phyloP scores from a whole-genome alignment of 2,888 invertebrate genomes.

The Ditula angustiorana region DNA sequence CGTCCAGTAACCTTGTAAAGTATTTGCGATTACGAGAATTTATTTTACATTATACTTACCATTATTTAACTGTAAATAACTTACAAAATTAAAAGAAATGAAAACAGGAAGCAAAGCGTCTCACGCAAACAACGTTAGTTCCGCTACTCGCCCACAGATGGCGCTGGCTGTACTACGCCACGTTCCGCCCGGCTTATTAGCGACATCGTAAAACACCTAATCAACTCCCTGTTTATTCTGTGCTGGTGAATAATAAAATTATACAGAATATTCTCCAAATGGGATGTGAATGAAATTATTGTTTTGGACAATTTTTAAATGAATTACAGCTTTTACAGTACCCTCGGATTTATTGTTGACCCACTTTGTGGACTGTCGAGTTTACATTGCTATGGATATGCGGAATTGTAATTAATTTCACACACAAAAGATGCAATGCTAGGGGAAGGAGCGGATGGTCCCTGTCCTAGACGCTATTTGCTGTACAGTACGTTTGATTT shows the following conservation, averaged over 20 bases:
- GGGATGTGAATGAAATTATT: not conserved
- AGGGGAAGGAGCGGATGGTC: too few species aligned
- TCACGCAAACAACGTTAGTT: conserved; percentile 7
- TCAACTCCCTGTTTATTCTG: conserved; percentile 18
- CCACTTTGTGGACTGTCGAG: not conserved
- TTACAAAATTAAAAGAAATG: not conserved
- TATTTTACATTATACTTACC: too few species aligned
- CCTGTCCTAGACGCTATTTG: too few species aligned
- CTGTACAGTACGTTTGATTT: too few species aligned
- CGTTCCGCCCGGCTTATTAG: conserved; percentile 19
- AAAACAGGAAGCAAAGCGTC: not conserved
- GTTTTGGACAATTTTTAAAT: conserved; percentile 9
- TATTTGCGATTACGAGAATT: too few species aligned
- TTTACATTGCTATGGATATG: not conserved
- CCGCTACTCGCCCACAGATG: conserved; percentile 34
- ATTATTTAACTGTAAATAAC: too few species aligned
- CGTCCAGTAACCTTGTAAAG: too few species aligned
- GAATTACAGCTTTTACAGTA: not conserved
- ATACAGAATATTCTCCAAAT: conserved; percentile 3
- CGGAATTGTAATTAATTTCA: too few species aligned
- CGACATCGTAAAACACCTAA: conserved; percentile 31
- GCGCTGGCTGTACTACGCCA: conserved; percentile 26
- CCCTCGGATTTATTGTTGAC: not conserved
- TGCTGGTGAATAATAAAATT: conserved; percentile 27
- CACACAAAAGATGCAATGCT: too few species aligned